A percentile compares a stretch with the other conserved stretches of the same genome.
These are phyloP conservation scores for Polyergus mexicanus DNA, from an alignment of 1,140 invertebrate genomes.

Conservation along the genomic window DNA sequence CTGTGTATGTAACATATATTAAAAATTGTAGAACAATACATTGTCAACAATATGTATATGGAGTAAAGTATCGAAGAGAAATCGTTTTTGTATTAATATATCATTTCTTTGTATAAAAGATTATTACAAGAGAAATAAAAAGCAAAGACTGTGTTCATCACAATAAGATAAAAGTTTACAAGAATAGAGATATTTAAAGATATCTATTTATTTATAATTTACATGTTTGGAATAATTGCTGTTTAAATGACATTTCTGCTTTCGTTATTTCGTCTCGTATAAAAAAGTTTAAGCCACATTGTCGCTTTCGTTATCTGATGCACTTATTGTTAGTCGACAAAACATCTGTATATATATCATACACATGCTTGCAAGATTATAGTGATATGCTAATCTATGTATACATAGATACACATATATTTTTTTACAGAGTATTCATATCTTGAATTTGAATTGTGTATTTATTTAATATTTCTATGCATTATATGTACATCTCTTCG, in stretches of 20 bases:
- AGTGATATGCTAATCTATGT: slow-evolving; percentile 31
- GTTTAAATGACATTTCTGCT: not conserved
- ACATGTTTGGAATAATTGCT: not conserved
- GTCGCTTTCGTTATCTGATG: not conserved
- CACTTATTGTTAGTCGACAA: slow-evolving; percentile 17
- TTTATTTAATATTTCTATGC: slow-evolving; percentile 42
- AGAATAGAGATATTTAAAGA: slow-evolving; percentile 7
- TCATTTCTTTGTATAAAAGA: not conserved
- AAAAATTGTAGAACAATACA: not conserved
- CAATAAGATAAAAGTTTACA: not conserved
- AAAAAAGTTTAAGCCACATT: slow-evolving; percentile 1
- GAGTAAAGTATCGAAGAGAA: not conserved
- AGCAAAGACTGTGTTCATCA: not conserved
- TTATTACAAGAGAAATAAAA: not conserved
- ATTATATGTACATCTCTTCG: not conserved
- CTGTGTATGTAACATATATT: not conserved
- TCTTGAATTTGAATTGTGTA: slow-evolving; percentile 40
- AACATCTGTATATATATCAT: slow-evolving; percentile 8
- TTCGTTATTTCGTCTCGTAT: not conserved
- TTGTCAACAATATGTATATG: not conserved
- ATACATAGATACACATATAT: slow-evolving; percentile 45
- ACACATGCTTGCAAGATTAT: slow-evolving; percentile 33
- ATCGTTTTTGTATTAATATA: not conserved
- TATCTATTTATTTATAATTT: not conserved
- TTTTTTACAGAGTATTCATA: slow-evolving; percentile 57